Evolutionary conservation across 2,797 vertebrate genomes (phyloP), one percentile per base, ranked within the genome.

Genomic region (Euphonia xanthogaster): DNA sequence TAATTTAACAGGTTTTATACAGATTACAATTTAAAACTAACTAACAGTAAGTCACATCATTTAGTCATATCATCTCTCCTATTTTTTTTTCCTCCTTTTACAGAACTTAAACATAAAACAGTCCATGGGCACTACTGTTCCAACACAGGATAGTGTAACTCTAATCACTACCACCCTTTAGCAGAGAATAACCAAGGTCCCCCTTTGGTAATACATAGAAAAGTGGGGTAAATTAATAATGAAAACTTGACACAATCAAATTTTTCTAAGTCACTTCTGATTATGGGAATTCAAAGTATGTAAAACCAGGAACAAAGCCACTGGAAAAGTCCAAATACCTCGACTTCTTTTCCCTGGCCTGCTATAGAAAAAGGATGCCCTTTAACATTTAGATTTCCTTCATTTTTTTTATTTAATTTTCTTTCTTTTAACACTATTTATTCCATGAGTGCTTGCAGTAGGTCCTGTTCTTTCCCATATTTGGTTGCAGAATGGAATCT

Each of bases 401-500:
- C 4, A 13, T 5, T 16, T 40, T 60, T 54, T 27, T 33, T 28
- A 50, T 27, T 3, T 2, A 2, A 14, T 31, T 22, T 63, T 55
- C 23, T 63, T 28, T 22, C 21, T 68, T 82, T 76, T 47, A 91
- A 70, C 54, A 61, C n/a, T 62, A 65, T 17, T 95, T 85, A 66
- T 86, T 88, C 33, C 55, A 82, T 35, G 31, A 53, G 47, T 63
- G 71, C 25, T 60, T 39, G 57, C 53, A 87, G 5, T 48, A 88
- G 89, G 31, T 90, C 60, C n/a, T 76, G 39, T 47, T 95, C 80
- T 91, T 96, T 95, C 74, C 93, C 94, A 79, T 96, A 96, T 96
- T 95, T 96, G 94, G 92, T 89, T 96, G 67, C 48, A 54, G 84
- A 86, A 82, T 1, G 24, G 55, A 76, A 8, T 92, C 92, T 96